Conservation (phyloP, 2,888 invertebrate genomes). For the Lasioglossum zephyrum region DNA sequence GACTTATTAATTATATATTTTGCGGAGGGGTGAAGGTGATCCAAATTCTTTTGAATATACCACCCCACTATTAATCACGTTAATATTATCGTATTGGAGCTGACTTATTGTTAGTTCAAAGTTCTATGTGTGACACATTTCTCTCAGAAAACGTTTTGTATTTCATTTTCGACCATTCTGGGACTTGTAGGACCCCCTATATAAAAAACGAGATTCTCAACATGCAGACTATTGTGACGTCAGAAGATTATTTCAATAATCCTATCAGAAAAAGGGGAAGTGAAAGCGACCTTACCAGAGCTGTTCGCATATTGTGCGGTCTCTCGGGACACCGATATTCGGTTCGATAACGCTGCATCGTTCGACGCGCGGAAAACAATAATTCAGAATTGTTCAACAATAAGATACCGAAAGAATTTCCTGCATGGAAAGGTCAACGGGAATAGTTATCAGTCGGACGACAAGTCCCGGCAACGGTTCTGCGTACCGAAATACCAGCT, state of each 20-base stretch:
- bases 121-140: too few relatives aligned
- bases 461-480: background rate
- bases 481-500: conserved; percentile 52
- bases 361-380: background rate
- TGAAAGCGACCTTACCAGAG: background rate
- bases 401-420: conserved; percentile 5
- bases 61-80: too few relatives aligned
- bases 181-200: too few relatives aligned
- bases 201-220: background rate
- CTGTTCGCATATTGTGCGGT: background rate
- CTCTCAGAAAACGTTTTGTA: too few relatives aligned
- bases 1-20: too few relatives aligned
- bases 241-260: background rate
- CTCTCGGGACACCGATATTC: background rate
- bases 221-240: background rate
- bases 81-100: too few relatives aligned
- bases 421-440: background rate
- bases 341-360: conserved; percentile 7
- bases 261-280: background rate
- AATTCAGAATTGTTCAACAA: conserved; percentile 8
- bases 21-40: too few relatives aligned
- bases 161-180: too few relatives aligned
- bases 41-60: too few relatives aligned
- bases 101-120: too few relatives aligned
- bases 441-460: conserved; percentile 8